Conservation (phyloP, 2,888 invertebrate genomes). For the Pharmacophagus antenor region DNA sequence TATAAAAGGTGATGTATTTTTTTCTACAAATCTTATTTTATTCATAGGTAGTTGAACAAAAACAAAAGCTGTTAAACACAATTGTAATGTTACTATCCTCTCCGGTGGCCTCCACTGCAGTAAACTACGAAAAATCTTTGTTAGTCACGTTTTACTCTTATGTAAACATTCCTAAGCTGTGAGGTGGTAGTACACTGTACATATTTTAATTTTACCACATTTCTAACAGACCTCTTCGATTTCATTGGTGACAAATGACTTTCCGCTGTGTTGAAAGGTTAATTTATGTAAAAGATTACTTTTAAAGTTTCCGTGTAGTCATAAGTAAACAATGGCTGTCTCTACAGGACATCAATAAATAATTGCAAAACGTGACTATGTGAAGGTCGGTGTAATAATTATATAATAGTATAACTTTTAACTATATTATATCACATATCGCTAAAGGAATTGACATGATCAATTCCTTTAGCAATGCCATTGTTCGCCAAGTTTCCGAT, state of each 20-base stretch:
- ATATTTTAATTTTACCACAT: slow-evolving; percentile 18
- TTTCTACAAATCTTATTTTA: not conserved
- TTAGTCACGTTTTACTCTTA: slow-evolving; percentile 28
- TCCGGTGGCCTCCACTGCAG: slow-evolving; percentile 3
- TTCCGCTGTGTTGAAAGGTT: slow-evolving; percentile 7
- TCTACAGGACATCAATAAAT: slow-evolving; percentile 61
- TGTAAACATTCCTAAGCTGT: slow-evolving; percentile 27
- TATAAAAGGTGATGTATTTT: not conserved
- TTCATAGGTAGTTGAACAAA: slow-evolving; percentile 7
- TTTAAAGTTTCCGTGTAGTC: slow-evolving; percentile 32
- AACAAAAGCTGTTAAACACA: not conserved
- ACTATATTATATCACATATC: not conserved
- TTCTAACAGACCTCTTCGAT: slow-evolving; percentile 22
- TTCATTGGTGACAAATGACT: slow-evolving; percentile 21
- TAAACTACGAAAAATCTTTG: slow-evolving; percentile 15
- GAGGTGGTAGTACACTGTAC: slow-evolving; percentile 22
- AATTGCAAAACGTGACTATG: slow-evolving; percentile 49
- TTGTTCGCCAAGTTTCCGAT: too few relatives aligned
- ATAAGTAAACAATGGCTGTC: slow-evolving; percentile 44
- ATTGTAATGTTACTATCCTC: slow-evolving; percentile 19
- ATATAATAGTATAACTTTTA: slow-evolving; percentile 1
- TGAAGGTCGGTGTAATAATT: slow-evolving; percentile 57
- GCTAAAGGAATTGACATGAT: too few relatives aligned
- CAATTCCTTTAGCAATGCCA: too few relatives aligned
- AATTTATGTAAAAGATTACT: slow-evolving; percentile 11